Percentiles rank a stretch among this genome's conserved stretches.
Conservation (phyloP, 2,113 vertebrate genomes). For the Poecilia latipinna region DNA sequence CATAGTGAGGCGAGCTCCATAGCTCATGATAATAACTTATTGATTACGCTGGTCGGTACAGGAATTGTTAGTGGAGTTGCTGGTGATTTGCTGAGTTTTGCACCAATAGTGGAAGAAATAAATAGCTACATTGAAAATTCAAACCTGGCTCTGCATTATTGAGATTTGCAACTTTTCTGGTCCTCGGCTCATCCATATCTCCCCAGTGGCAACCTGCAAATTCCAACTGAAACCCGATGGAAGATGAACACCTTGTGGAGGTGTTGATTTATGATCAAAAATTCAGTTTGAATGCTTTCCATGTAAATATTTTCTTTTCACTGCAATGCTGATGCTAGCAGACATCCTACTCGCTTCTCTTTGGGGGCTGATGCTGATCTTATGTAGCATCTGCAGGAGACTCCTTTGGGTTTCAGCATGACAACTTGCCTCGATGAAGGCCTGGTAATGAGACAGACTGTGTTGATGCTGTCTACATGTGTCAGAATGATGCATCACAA, state of each 20-base stretch:
- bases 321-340: conserved; percentile 54
- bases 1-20: conserved; percentile 25
- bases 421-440: conserved; percentile 71
- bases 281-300: conserved; percentile 61
- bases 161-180: conserved; percentile 20
- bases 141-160: neutral
- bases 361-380: conserved; percentile 63
- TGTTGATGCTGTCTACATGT: conserved; percentile 68
- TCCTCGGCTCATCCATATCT: conserved; percentile 30
- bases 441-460: conserved; percentile 74
- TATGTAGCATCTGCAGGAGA: conserved; percentile 64
- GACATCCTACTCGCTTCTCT: conserved; percentile 54
- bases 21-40: conserved; percentile 57
- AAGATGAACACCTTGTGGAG: conserved; percentile 55
- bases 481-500: conserved; percentile 62
- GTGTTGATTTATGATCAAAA: conserved; percentile 57
- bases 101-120: neutral
- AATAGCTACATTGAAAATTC: neutral
- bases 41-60: conserved; percentile 22
- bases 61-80: conserved; percentile 22
- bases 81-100: conserved; percentile 19
- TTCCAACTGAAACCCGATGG: conserved; percentile 37
- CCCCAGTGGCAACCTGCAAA: conserved; percentile 36
- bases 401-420: conserved; percentile 70
- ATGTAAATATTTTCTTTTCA: conserved; percentile 64